Evolutionary conservation across 2,888 invertebrate species (phyloP), one percentile per base, ranked within the genome.

Genomic region (Caenorhabditis virilis): DNA sequence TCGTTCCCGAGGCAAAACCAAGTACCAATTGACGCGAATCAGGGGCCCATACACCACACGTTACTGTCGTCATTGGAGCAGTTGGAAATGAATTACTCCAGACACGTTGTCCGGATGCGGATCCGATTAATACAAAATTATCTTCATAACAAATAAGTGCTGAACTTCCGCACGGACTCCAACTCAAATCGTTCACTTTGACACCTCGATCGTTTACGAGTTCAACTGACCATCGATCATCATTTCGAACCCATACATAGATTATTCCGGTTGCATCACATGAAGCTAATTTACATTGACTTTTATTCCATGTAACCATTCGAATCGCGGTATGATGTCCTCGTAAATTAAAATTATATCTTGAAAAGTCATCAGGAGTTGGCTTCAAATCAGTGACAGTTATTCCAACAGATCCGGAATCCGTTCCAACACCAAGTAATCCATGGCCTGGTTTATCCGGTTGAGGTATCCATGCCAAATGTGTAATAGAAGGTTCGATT

Each of bases 211-310:
- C 97, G 85, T 98, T 98, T 85, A 98, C 97, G 74, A 98, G 88
- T 86, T 98, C 97, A 80, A 98, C 95, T 76, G 94, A 94, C 97
- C 97, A 98, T 42, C 95, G 89, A 39, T 94, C 95, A 84, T 98
- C 97, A 85, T 95, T 95, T 85, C 95, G 95, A 83, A 97, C 95
- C 97, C 97, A 98, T 25, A 98, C 95, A 85, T 97, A 97, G 84
- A 97, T 97, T 58, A 97, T 93, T 39, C 65, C 79, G 2, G 92
- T 92, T 81, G 91, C 91, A 87, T 97, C 97, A 86, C 95, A 97
- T 5, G 95, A 94, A 6, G 95, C 95, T 77, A 97, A 86, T 85
- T 97, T 95, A 86, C 95, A 94, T 85, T 95, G 95, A 0, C 94
- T 93, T 84, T 93, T 93, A 86, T 97, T 97, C 97, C 97, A 97